Evolutionary conservation across 2,113 vertebrate species (phyloP), one percentile per base, ranked within the genome.

Genomic region (Poeciliopsis prolifica): DNA sequence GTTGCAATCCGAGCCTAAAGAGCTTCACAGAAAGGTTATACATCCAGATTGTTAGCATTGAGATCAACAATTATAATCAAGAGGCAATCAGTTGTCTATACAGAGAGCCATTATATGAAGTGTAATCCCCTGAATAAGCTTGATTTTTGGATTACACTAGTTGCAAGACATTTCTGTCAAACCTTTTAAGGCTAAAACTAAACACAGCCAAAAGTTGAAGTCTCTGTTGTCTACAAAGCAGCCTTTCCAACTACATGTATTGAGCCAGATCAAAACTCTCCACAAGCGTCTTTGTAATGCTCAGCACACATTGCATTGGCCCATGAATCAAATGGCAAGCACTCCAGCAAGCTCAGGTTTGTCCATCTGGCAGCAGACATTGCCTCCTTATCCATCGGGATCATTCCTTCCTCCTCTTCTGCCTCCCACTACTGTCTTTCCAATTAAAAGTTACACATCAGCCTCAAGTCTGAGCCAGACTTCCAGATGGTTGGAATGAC

Each of bases 381-480:
- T 62, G 78, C 77, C 82, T 72, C 79, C 75, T 74, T 74, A 68
- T 92, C 91, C 90, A 75, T 77, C 83, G 88, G 90, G 92, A 92
- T 88, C 84, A 72, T 80, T 82, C 70, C 82, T 85, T 82, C 85
- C 78, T 78, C 67, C 82, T 82, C 87, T 65, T 74, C 86, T 84
- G 74, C 86, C 80, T 92, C 85, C 80, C 80, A 82, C 88, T 74
- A 86, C 91, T 89, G 89, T 90, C 86, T 92, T 85, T 87, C 92
- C 91, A 92, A 93, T 92, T 93, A 92, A 92, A 92, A 93, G 88
- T 92, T 92, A 86, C 88, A 86, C 86, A 88, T 91, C 86, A 89
- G 87, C 85, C 80, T 85, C 79, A 51, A 89, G 89, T 91, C 87
- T 77, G 85, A 86, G 88, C 88, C 89, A 88, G 89, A 88, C 89